Percentiles rank a stretch among this genome's conserved stretches.
phyloP scores from a whole-genome alignment of 1,140 invertebrate species.

The Zaprionus taronus region DNA sequence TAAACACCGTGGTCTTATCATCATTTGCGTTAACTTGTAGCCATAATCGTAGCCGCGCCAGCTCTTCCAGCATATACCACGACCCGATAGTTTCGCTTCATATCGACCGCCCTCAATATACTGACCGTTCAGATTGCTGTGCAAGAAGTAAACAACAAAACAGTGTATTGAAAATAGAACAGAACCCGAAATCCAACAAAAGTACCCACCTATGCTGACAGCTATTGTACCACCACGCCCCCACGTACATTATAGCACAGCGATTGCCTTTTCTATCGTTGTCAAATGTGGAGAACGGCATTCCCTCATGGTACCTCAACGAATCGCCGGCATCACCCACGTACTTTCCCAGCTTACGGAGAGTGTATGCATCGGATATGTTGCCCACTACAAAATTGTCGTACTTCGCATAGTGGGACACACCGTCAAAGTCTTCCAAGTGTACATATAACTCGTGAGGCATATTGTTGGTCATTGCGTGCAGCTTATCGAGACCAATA shows the following conservation, averaged over 20 bases:
- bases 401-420: conserved; percentile 87
- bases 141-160: neutral
- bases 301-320: conserved; percentile 53
- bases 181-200: neutral
- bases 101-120: conserved; percentile 59
- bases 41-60: conserved; percentile 73
- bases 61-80: conserved; percentile 69
- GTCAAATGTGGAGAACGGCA: conserved; percentile 66
- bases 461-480: conserved; percentile 86
- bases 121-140: conserved; percentile 68
- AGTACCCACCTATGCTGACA: conserved; percentile 68
- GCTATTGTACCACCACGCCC: conserved; percentile 88
- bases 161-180: neutral
- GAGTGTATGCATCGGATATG: conserved; percentile 87
- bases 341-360: conserved; percentile 87
- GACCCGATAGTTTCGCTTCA: conserved; percentile 59
- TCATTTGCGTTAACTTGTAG: conserved; percentile 67
- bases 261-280: conserved; percentile 87
- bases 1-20: conserved; percentile 70
- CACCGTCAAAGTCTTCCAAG: conserved; percentile 86
- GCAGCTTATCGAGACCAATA: conserved; percentile 87
- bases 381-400: conserved; percentile 87
- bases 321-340: conserved; percentile 67
- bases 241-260: conserved; percentile 87
- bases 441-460: conserved; percentile 88